These are phyloP conservation scores for Anarhynchus alexandrinus DNA, from an alignment of 2,113 vertebrate genomes.

Conservation along the genomic window DNA sequence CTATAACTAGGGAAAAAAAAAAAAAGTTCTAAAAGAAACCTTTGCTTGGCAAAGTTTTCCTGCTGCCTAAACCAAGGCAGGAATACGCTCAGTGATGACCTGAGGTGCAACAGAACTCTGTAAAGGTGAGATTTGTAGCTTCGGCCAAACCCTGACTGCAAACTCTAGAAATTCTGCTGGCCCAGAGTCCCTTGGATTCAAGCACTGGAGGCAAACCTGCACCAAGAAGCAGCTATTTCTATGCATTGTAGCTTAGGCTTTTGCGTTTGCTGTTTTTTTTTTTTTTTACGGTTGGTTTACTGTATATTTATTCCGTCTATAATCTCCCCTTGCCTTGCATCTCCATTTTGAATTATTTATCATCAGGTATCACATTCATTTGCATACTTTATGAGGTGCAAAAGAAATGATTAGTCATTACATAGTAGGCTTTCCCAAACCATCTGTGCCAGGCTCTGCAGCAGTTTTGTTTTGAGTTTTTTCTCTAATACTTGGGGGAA, in stretches of 20 bases:
- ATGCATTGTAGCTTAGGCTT: not conserved
- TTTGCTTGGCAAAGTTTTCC: not conserved
- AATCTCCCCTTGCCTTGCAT: not conserved
- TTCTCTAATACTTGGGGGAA: not conserved
- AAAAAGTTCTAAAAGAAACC: not conserved
- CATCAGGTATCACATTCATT: conserved; percentile 35
- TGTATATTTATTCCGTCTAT: not conserved
- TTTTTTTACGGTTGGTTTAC: not conserved
- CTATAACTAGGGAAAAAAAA: not conserved
- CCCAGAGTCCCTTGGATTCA: not conserved
- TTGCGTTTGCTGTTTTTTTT: not conserved
- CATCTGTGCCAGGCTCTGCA: not conserved
- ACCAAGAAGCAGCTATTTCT: not conserved
- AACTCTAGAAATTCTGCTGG: not conserved
- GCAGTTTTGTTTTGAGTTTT: not conserved
- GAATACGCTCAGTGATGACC: not conserved
- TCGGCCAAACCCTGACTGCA: not conserved
- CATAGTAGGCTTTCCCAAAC: not conserved
- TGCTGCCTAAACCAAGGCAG: not conserved
- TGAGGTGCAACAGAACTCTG: not conserved
- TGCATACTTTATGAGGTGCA: conserved; percentile 55
- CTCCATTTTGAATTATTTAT: conserved; percentile 53
- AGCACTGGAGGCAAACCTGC: not conserved
- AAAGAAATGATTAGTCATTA: conserved; percentile 30
- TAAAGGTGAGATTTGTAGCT: not conserved